Base-by-base conservation (phyloP, 2,888 invertebrate genomes). In the Parnassius mnemosyne region DNA sequence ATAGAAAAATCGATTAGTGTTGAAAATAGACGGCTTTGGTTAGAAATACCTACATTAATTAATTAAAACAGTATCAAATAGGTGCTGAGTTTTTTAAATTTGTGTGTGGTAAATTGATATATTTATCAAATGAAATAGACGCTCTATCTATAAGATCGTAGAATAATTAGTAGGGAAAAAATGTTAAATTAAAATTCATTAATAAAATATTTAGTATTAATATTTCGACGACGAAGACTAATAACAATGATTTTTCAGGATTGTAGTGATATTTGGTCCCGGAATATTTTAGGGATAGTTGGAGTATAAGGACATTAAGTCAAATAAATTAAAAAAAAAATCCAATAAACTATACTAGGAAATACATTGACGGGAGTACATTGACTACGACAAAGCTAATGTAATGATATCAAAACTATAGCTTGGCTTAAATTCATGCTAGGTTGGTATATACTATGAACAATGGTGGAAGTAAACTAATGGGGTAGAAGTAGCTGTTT, bases 171-270 rank as follows among this genome's bases (percentile, higher is more conserved):
- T 46, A n/a, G n/a, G n/a, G 3, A 46, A 46, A 2, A 46, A n/a
- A n/a, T 46, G n/a, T 46, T 46, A 46, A n/a, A n/a, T 46, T 12
- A 11, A 46, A n/a, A n/a, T n/a, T 10, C 46, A 9, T 13, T 13
- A 13, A 7, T n/a, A 49, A 49, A 43, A 43, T 43, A 43, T 43
- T 11, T 43, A 43, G 3, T 43, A 43, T 49, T 13, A 12, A n/a
- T 53, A 55, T 54, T 51, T 11, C 46, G 59, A 63, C 51, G 55
- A 59, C 58, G 63, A 59, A 59, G 51, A 63, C 52, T 55, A 13
- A 7, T 42, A 44, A 44, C 7, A 16, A 47, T 47, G 34, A 12
- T 12, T n/a, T 44, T 43, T 13, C 11, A 51, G 46, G 56, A 41
- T 50, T n/a, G n/a, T 46, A 46, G 34, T 20, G n/a, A 16, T n/a